Evolutionary conservation across 2,888 invertebrate species (phyloP).

Genomic region (Hydroisotoma schaefferi): DNA sequence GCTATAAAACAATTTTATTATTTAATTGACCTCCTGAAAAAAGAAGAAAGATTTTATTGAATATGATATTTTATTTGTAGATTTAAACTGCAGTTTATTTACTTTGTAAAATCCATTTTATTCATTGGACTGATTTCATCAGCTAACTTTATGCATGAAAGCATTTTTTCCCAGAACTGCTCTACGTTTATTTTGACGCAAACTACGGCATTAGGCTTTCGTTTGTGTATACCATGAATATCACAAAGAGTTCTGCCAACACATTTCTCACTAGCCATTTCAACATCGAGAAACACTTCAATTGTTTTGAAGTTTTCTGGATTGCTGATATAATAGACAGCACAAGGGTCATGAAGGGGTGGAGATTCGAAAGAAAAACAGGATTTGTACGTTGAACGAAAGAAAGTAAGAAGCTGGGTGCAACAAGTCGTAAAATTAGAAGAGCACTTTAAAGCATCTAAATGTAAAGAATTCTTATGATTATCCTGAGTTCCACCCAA

Average conservation of each 20-base stretch:
- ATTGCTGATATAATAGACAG: conserved; percentile 30
- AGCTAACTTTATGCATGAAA: conserved; percentile 21
- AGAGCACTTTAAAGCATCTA: conserved; percentile 5
- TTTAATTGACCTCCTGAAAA: too few relatives aligned
- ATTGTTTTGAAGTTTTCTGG: conserved; percentile 22
- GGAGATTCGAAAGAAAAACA: conserved; percentile 34
- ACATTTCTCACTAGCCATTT: conserved; percentile 28
- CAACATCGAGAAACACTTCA: conserved; percentile 30
- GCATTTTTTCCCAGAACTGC: conserved; percentile 29
- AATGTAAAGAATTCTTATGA: neutral
- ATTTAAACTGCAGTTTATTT: too few relatives aligned
- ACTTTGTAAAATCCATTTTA: too few relatives aligned
- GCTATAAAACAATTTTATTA: too few relatives aligned
- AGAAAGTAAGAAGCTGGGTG: conserved; percentile 29
- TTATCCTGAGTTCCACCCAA: neutral
- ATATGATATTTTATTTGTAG: too few relatives aligned
- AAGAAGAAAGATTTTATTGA: too few relatives aligned
- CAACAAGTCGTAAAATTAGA: conserved; percentile 30
- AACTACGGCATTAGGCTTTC: conserved; percentile 21
- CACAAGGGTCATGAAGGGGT: conserved; percentile 36
- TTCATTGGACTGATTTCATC: conserved; percentile 32
- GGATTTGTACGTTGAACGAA: conserved; percentile 23
- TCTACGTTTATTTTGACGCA: conserved; percentile 25
- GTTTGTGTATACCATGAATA: conserved; percentile 24
- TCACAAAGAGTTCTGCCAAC: conserved; percentile 32